Base-by-base conservation (phyloP, 2,888 invertebrate genomes). In the Sphinx pinastri region DNA sequence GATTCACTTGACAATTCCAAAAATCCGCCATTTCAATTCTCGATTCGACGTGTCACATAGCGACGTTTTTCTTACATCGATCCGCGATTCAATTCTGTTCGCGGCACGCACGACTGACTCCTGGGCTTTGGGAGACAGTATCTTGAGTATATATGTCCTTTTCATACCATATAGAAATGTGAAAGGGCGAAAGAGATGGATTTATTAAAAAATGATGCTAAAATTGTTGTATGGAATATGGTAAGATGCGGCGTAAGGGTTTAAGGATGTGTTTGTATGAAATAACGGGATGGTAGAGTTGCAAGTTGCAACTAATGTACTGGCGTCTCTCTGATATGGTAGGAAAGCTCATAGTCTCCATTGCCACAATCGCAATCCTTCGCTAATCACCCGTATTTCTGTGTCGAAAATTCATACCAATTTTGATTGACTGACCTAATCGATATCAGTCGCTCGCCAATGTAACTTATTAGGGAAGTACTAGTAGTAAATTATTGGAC, bases 41-140 rank as follows among this genome's bases (percentile, higher is more conserved):
- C n/a, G 19, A 67, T 54, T 67, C 67, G 25, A 67, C 31, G 31
- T 67, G 51, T 67, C 52, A 67, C 67, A 38, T 38, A 38, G 67
- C 67, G 67, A 67, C 67, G 54, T 54, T 52, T 67, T 54, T 31
- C 25, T 63, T 75, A 74, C 75, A 77, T 76, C 78, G 77, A 76
- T 75, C 78, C 79, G 76, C 81, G 73, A 72, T 76, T 72, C 73
- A 77, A 79, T 81, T 79, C 79, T 80, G 76, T 79, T 77, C 76
- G 63, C 67, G 74, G 66, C 79, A 88, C 87, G 88, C 88, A 88
- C 88, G 88, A 82, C 78, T 78, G 81, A 76, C 59, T 77, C 71
- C 70, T 71, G 70, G 71, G 60, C 47, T 60, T 16, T 47, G 47
- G 49, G 63, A 63, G 76, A 49, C 47, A 19, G 49, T 19, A 63